Evolutionary conservation across 1,140 invertebrate species (phyloP).

Genomic region (Caligus rogercresseyi): DNA sequence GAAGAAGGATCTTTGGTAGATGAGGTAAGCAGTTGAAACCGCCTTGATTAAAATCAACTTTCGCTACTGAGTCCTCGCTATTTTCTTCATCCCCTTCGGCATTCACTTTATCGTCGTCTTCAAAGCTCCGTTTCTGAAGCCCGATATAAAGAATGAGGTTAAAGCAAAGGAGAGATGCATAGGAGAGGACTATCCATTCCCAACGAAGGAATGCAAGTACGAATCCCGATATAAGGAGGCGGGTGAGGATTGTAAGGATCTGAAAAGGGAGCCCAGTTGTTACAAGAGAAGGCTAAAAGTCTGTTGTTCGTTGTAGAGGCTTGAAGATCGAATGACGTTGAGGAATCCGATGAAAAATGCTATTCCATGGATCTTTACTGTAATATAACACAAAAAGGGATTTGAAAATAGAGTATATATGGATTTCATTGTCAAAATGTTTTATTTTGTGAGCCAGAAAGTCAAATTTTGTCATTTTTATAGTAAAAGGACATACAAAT

Average conservation of each 20-base stretch:
- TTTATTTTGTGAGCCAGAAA: no score
- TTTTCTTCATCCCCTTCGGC: no score
- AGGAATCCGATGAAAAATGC: background rate
- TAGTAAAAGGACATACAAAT: no score
- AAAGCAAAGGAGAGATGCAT: background rate
- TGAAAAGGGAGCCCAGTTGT: background rate
- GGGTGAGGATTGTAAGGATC: background rate
- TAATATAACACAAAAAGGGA: background rate
- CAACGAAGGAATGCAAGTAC: background rate
- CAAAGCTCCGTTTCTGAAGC: background rate
- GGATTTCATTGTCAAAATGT: no score
- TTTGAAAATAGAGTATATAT: no score
- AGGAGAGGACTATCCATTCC: background rate
- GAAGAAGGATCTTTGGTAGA: background rate
- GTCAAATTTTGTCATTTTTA: no score
- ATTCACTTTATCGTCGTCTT: no score
- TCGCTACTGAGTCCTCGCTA: no score
- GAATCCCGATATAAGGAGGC: background rate
- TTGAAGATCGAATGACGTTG: slow-evolving; percentile 4
- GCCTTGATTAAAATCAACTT: no score
- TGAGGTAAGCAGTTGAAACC: background rate
- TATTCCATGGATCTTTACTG: slow-evolving; percentile 11
- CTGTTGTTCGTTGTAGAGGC: slow-evolving; percentile 7
- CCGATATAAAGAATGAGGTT: background rate
- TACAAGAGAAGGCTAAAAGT: slow-evolving; percentile 2